phyloP scores from a whole-genome alignment of 2,888 invertebrate species.

The Cremastinae sp. region DNA sequence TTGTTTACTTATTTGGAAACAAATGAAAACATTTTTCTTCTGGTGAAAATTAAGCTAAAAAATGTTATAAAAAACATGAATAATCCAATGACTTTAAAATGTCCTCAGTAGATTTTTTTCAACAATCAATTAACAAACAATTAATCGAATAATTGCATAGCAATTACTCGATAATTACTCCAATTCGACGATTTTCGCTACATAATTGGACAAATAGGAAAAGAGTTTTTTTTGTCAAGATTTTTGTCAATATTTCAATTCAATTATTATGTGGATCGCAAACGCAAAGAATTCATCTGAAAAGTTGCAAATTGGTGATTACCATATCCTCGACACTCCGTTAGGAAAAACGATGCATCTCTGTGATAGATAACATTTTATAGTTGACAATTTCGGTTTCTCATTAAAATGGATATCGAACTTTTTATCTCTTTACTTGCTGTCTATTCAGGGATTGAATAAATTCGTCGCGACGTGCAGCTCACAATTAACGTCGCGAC shows the following conservation, averaged over 20 bases:
- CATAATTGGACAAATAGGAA: too few species aligned
- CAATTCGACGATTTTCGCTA: too few species aligned
- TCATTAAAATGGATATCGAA: constrained; percentile 45
- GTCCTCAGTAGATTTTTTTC: too few species aligned
- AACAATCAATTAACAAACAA: too few species aligned
- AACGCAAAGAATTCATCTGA: neutral
- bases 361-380: constrained; percentile 15
- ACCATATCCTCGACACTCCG: constrained; percentile 11
- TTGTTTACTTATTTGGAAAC: neutral
- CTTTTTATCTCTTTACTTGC: constrained; percentile 50
- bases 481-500: constrained; percentile 50
- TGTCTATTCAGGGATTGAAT: constrained; percentile 38
- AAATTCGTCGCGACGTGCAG: constrained; percentile 47
- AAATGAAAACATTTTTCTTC: constrained; percentile 10
- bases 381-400: constrained; percentile 38
- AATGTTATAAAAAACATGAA: too few species aligned
- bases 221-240: neutral
- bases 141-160: too few species aligned
- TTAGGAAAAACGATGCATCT: constrained; percentile 29
- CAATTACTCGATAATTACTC: too few species aligned
- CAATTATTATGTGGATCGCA: neutral
- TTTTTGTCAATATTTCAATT: neutral
- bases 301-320: constrained; percentile 34
- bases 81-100: too few species aligned
- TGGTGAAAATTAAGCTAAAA: neutral